Evolutionary conservation across 2,113 vertebrate species (phyloP).

Genomic region (Junco hyemalis): DNA sequence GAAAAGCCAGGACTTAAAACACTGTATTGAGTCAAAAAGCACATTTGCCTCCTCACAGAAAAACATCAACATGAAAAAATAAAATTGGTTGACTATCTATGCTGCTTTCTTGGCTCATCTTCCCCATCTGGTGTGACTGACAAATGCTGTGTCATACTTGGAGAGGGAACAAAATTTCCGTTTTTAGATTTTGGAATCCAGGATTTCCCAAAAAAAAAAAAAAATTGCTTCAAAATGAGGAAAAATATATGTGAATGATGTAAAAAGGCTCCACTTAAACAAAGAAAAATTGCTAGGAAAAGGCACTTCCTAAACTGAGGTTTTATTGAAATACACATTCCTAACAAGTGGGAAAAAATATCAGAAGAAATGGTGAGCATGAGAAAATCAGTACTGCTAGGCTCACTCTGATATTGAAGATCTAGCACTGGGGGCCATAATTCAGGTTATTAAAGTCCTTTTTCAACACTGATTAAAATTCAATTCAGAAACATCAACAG

Average conservation of each 20-base stretch:
- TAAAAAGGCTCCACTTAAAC: background rate
- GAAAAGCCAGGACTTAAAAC: background rate
- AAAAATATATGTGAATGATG: background rate
- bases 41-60: background rate
- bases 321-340: background rate
- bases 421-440: background rate
- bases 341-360: constrained; percentile 11
- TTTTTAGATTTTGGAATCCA: background rate
- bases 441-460: background rate
- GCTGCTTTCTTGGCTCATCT: background rate
- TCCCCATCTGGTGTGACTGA: background rate
- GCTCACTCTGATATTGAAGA: background rate
- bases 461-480: constrained; percentile 13
- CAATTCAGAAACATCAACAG: constrained; percentile 3
- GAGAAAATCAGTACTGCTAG: background rate
- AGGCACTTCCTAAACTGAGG: background rate
- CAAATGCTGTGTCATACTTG: background rate
- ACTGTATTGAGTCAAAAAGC: background rate
- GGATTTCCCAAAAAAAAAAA: background rate
- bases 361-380: background rate
- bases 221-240: background rate
- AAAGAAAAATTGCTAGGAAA: background rate
- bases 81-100: background rate
- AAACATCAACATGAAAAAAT: background rate
- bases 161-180: background rate